Conservation (phyloP, 2,113 vertebrate genomes). For the Sorex araneus region DNA sequence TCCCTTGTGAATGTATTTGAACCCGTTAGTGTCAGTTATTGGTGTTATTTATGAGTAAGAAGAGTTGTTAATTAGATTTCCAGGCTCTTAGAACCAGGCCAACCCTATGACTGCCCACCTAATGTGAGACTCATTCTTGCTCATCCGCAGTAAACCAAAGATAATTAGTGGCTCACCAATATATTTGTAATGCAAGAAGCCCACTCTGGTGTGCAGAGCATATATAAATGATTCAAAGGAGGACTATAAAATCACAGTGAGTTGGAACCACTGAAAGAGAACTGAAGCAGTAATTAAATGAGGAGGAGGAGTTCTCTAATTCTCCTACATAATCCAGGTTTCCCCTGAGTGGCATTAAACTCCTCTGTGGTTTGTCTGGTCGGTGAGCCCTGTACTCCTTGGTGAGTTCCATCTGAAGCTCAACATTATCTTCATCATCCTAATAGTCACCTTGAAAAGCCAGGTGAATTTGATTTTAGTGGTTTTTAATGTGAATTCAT, state of each 20-base stretch:
- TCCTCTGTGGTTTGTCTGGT: conserved; percentile 44
- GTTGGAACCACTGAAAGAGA: conserved; percentile 38
- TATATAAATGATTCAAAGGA: conserved; percentile 66
- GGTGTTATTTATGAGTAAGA: conserved; percentile 1
- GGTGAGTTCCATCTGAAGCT: conserved; percentile 40
- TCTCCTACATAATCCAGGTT: neutral
- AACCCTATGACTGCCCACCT: neutral
- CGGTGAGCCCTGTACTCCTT: conserved; percentile 38
- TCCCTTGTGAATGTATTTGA: neutral
- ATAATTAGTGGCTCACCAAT: conserved; percentile 52
- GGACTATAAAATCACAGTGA: conserved; percentile 72
- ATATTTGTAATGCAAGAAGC: conserved; percentile 51
- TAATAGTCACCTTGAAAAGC: conserved; percentile 23
- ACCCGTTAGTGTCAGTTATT: neutral
- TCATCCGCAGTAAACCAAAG: neutral
- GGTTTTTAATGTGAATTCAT: conserved; percentile 23
- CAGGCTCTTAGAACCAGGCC: neutral
- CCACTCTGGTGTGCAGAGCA: conserved; percentile 33
- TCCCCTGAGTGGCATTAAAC: conserved; percentile 6
- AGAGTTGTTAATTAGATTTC: neutral
- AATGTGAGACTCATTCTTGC: neutral
- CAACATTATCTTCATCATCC: neutral
- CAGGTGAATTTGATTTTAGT: conserved; percentile 14
- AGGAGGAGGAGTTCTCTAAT: neutral
- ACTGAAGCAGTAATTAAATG: conserved; percentile 69